Percentiles rank a stretch among this genome's conserved stretches.
phyloP scores from a whole-genome alignment of 2,113 vertebrate genomes.

The Lucifuga dentata region DNA sequence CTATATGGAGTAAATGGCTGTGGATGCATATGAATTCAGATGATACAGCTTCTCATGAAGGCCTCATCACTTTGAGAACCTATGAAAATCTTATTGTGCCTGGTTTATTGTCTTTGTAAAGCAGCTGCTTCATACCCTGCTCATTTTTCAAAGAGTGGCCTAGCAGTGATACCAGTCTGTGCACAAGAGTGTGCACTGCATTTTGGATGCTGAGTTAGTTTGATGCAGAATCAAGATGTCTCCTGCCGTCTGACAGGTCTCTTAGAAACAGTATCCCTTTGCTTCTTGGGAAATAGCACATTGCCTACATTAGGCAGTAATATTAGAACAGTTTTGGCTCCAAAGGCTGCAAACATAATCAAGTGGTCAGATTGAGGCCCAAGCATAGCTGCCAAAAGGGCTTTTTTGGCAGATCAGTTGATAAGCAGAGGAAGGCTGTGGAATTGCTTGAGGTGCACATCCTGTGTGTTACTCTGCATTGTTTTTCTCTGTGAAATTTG shows the following conservation, averaged over 20 bases:
- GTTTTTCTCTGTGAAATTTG: constrained; percentile 5
- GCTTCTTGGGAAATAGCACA: constrained; percentile 63
- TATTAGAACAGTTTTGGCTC: constrained; percentile 61
- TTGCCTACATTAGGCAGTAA: constrained; percentile 68
- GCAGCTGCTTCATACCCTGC: constrained; percentile 35
- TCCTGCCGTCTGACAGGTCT: constrained; percentile 53
- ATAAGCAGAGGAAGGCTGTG: constrained; percentile 60
- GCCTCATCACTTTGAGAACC: constrained; percentile 32
- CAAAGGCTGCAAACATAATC: constrained; percentile 66
- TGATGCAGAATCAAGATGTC: constrained; percentile 15
- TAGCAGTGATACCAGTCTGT: constrained; percentile 19
- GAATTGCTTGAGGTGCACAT: constrained; percentile 65
- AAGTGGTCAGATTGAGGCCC: constrained; percentile 72
- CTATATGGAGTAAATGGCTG: constrained; percentile 6
- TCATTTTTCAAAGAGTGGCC: constrained; percentile 33
- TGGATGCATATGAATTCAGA: neutral
- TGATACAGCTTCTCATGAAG: constrained; percentile 9
- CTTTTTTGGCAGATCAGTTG: constrained; percentile 68
- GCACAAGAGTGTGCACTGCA: neutral
- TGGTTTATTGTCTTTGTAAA: constrained; percentile 20
- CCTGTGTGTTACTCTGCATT: neutral
- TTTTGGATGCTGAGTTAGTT: constrained; percentile 41
- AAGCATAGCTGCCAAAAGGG: constrained; percentile 62
- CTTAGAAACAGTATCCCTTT: constrained; percentile 50
- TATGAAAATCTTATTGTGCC: constrained; percentile 12